Conservation (phyloP, 2,797 vertebrate genomes). For the Gymnocypris eckloni region DNA sequence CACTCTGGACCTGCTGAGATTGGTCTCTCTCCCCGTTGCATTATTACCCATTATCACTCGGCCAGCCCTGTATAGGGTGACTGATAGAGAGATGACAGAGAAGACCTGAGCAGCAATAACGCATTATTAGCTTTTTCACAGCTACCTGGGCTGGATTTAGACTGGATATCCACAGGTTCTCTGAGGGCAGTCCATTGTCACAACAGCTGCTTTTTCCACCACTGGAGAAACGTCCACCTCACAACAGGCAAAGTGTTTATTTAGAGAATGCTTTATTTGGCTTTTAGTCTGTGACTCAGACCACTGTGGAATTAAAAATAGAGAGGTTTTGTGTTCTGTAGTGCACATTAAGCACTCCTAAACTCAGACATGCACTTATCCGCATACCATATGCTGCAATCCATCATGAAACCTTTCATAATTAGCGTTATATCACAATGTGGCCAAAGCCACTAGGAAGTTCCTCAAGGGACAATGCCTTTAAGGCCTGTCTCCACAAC, state of each 20-base stretch:
- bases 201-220: conserved; percentile 68
- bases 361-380: background rate
- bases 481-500: conserved; percentile 75
- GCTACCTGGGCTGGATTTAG: conserved; percentile 82
- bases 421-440: conserved; percentile 57
- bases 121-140: conserved; percentile 85
- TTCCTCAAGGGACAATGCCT: conserved; percentile 80
- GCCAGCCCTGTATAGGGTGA: conserved; percentile 78
- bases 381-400: background rate
- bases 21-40: conserved; percentile 72
- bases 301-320: conserved; percentile 23
- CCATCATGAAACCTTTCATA: conserved; percentile 25
- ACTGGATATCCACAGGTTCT: conserved; percentile 83
- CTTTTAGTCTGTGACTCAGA: conserved; percentile 32
- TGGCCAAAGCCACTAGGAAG: conserved; percentile 62
- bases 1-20: conserved; percentile 74
- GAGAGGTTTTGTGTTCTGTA: background rate
- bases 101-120: conserved; percentile 82
- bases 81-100: conserved; percentile 81
- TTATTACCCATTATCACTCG: conserved; percentile 85
- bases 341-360: conserved; percentile 5
- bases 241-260: conserved; percentile 41
- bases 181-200: conserved; percentile 77
- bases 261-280: conserved; percentile 41
- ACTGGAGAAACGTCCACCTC: conserved; percentile 65